Evolutionary conservation across 2,113 vertebrate species (phyloP), one percentile per base, ranked within the genome.

Genomic region (Petromus typicus): DNA sequence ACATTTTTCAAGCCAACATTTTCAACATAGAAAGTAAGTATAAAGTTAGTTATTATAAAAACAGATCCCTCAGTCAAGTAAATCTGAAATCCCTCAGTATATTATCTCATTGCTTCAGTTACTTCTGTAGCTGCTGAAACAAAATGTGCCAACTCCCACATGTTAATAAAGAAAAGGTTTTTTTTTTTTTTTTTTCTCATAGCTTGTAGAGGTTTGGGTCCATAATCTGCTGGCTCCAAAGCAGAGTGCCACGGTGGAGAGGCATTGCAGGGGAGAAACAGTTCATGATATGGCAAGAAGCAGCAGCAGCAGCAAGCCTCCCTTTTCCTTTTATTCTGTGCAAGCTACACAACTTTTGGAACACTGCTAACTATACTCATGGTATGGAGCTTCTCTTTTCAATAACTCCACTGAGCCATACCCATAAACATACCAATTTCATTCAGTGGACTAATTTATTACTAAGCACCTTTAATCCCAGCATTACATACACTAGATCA

Each of bases 41-140:
- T 57, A 23, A 71, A 7, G 37, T 32, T 88, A 90, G 12, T 75
- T 90, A 95, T 14, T 82, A 85, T 30, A 80, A 88, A 71, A 90
- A 63, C 48, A 37, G 40, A 71, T 76, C 34, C 11, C 11, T 25
- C 76, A 25, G 27, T 81, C 14, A 54, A 87, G 67, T 37, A 80
- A 54, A 3, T 95, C 69, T 91, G 59, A 80, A 22, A 67, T 79
- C 8, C 23, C 13, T 43, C 13, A 63, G 22, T 64, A 23, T 54
- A 67, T 48, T 43, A 37, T 17, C 75, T 5, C 34, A 48, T 48
- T 48, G 73, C 8, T 43, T 48, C 43, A 16, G 14, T 48, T 76
- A 76, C 43, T 45, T 48, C 27, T 48, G 43, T 48, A 30, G 73
- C 45, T 76, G 27, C 10, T 48, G 27, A 48, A 8, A 32, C 43